Percentiles rank a stretch among this genome's conserved stretches.
phyloP scores from a whole-genome alignment of 2,888 invertebrate genomes.

The Eueremaeus valkanovi region DNA sequence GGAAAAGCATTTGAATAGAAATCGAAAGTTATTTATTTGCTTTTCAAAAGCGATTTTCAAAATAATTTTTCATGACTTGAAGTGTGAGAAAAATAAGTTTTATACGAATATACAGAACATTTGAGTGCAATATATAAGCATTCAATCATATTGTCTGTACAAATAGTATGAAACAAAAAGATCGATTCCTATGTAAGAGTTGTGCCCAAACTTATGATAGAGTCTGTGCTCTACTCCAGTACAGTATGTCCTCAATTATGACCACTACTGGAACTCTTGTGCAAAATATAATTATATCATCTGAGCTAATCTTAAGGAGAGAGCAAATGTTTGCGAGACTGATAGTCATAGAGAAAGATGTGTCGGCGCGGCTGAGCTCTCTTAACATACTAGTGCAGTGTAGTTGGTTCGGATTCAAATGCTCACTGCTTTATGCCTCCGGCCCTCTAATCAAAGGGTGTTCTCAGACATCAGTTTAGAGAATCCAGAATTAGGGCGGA shows the following conservation, averaged over 20 bases:
- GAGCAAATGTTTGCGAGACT: background rate
- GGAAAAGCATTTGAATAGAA: background rate
- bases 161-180: background rate
- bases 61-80: conserved; percentile 3
- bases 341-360: background rate
- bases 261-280: background rate
- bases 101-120: background rate
- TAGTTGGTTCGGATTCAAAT: too few species aligned
- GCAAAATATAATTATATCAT: background rate
- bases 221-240: too few species aligned
- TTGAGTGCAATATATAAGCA: too few species aligned
- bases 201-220: too few species aligned
- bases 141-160: background rate
- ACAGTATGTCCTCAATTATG: background rate
- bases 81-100: background rate
- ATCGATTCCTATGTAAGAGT: background rate
- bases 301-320: background rate
- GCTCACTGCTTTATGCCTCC: background rate
- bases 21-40: conserved; percentile 20
- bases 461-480: conserved; percentile 16
- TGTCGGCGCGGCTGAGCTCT: background rate
- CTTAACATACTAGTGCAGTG: too few species aligned
- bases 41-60: conserved; percentile 8
- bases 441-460: conserved; percentile 9
- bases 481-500: conserved; percentile 8